Evolutionary conservation across 2,797 vertebrate species (phyloP).

Genomic region (Sylvia borin): DNA sequence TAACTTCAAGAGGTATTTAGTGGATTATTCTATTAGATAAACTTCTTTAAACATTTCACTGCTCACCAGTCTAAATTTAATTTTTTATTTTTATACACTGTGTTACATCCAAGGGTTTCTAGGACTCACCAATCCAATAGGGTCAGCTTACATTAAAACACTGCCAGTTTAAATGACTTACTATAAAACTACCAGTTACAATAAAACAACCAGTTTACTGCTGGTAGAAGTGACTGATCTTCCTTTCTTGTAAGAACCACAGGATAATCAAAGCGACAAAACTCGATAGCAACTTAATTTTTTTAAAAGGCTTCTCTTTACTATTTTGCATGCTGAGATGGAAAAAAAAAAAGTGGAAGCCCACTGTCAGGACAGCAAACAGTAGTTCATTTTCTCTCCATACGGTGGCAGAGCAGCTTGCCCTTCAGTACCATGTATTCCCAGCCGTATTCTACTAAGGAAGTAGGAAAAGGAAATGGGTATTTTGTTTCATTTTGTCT

Average conservation of each 20-base stretch:
- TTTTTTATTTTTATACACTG: not conserved
- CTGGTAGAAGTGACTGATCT: not conserved
- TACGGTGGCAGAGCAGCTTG: constrained; percentile 23
- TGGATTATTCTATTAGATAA: not conserved
- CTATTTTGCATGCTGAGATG: not conserved
- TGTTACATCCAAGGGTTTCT: not conserved
- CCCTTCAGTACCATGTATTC: not conserved
- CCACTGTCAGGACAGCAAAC: not conserved
- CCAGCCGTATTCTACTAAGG: not conserved
- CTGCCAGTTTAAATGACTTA: not conserved
- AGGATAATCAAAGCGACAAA: not conserved
- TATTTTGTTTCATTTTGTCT: not conserved
- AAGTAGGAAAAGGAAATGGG: not conserved
- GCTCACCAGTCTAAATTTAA: not conserved
- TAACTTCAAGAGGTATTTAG: not conserved
- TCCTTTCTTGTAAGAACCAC: not conserved
- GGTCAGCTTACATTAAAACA: not conserved
- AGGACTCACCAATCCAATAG: not conserved
- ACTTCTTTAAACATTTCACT: not conserved
- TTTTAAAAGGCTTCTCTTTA: not conserved
- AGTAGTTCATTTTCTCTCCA: constrained; percentile 9
- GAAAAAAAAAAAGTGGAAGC: not conserved
- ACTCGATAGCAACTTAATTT: not conserved
- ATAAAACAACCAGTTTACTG: not conserved
- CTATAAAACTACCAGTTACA: not conserved